Evolutionary conservation across 2,797 vertebrate genomes (phyloP), one percentile per base, ranked within the genome.

Genomic region (Ciconia nigra): DNA sequence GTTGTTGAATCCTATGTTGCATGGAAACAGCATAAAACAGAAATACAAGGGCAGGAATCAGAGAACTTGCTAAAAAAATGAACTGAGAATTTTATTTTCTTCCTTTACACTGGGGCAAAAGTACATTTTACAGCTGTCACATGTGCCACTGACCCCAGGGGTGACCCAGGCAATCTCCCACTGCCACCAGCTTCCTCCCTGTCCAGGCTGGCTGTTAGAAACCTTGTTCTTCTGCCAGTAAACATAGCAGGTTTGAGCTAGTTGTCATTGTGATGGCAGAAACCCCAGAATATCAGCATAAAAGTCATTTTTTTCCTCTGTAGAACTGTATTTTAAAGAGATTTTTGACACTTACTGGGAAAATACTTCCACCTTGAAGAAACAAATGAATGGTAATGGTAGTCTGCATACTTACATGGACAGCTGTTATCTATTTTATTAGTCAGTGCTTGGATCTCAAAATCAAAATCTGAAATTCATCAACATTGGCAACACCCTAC

Each of bases 361-460:
- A 94, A 90, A 91, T n/a, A 29, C 52, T 80, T 94, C 67, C 49
- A 87, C 92, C 78, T 87, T 85, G 63, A 87, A 93, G 84, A 61
- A 72, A 54, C 3, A 83, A 80, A 58, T 25, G n/a, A 69, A 84
- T 83, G 29, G 63, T 66, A 63, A 42, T 59, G 49, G 25, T 70
- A 89, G 62, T 31, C 62, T 63, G 29, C 49, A 58, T 21, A 35
- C 44, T 90, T 70, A 62, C 19, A 72, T 16, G 81, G 72, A 92
- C 90, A 95, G 92, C 86, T 89, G 86, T 84, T 90, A 83, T 37
- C 86, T 93, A 82, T 96, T 94, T 85, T 66, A 83, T 96, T 89
- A 94, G 85, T 94, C 90, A 92, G 49, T 37, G 29, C 57, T 90
- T 93, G 93, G 77, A 89, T 96, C 73, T 94, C 18, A 13, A 62